phyloP scores from a whole-genome alignment of 2,113 vertebrate genomes.

The Mionectes macconnelli region DNA sequence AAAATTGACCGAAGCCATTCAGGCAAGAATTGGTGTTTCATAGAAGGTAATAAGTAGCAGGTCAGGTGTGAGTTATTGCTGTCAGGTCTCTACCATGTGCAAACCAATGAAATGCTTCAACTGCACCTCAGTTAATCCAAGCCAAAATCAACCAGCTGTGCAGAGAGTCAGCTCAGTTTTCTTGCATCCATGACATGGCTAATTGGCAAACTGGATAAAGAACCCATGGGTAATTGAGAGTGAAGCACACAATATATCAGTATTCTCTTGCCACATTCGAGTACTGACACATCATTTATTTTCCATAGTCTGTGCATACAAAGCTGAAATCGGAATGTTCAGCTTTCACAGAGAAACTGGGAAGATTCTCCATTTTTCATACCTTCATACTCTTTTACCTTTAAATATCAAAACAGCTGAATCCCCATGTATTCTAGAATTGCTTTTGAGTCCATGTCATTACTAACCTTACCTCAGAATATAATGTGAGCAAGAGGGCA shows the following conservation, averaged over 20 bases:
- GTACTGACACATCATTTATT: conserved; percentile 31
- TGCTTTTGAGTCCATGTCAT: neutral
- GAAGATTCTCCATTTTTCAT: neutral
- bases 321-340: neutral
- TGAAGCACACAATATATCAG: neutral
- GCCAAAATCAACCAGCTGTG: neutral
- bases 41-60: neutral
- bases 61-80: neutral
- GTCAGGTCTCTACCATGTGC: neutral
- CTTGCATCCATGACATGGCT: neutral
- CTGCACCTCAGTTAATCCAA: neutral
- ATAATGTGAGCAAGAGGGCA: neutral
- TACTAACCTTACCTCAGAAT: neutral
- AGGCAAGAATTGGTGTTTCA: neutral
- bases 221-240: neutral
- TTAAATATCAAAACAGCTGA: neutral
- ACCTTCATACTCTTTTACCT: neutral
- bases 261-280: neutral
- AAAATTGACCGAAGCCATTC: neutral
- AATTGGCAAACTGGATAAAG: conserved; percentile 18
- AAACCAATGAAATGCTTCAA: neutral
- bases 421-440: neutral
- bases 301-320: neutral
- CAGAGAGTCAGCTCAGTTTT: neutral
- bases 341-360: neutral